Percentiles rank a stretch among this genome's conserved stretches.
Evolutionary conservation across 2,113 vertebrate species (phyloP).

Genomic region (Chionis minor): DNA sequence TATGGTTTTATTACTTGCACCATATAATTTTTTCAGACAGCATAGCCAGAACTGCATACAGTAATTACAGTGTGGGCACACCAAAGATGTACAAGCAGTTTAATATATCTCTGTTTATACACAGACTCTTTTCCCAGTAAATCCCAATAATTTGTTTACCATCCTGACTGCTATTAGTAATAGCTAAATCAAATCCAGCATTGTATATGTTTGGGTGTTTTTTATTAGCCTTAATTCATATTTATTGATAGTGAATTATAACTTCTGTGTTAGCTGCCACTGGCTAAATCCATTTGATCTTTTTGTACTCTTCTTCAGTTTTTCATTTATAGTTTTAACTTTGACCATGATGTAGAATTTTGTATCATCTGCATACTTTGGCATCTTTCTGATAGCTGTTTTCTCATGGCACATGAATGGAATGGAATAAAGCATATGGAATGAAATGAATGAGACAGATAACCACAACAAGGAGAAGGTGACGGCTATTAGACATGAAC

Average conservation of each 20-base stretch:
- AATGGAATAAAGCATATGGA: neutral
- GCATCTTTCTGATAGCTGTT: neutral
- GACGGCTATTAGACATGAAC: neutral
- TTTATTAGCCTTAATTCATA: neutral
- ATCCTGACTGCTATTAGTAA: neutral
- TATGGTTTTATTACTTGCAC: neutral
- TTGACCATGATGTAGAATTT: neutral
- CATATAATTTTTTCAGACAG: slow-evolving; percentile 15
- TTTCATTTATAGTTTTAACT: neutral
- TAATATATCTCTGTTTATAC: neutral
- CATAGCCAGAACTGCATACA: neutral
- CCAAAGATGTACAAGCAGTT: neutral
- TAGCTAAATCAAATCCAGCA: neutral
- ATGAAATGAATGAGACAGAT: neutral
- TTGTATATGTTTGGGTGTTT: neutral
- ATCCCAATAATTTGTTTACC: slow-evolving; percentile 12
- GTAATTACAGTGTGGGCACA: neutral
- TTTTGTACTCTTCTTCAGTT: neutral
- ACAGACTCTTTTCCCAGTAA: neutral
- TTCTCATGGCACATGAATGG: neutral
- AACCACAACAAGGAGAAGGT: neutral
- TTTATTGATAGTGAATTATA: neutral
- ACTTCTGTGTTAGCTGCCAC: neutral
- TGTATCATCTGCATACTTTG: neutral
- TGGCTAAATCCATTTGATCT: neutral